Evolutionary conservation across 2,113 vertebrate species (phyloP), one percentile per base, ranked within the genome.

Genomic region (Gymnocephalus cernua): DNA sequence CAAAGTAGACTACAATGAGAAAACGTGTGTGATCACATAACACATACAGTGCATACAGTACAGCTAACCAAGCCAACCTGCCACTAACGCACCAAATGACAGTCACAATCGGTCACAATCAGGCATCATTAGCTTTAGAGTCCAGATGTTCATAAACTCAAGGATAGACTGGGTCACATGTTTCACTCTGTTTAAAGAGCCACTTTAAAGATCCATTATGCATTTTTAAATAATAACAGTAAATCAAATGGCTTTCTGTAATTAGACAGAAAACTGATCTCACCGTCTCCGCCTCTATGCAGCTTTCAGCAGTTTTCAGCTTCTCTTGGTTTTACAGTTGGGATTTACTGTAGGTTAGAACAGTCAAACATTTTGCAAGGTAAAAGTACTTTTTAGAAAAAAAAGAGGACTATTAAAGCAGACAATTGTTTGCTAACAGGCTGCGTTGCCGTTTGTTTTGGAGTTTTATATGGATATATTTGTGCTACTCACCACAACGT

Each of bases 221-320:
- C 15, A 41, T 53, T 45, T 53, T 67, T 32, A 13, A 54, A 56
- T 15, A 57, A 21, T 25, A 41, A 41, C 15, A 44, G 44, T 44
- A 19, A 71, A 61, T 61, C 44, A 58, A 35, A n/a, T 13, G 44
- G 3, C 16, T 73, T 32, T 23, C 15, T 72, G 16, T 47, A 21
- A 56, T 54, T 29, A 53, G 27, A 79, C 23, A 54, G 47, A 57
- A 19, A 47, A 47, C 12, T n/a, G 16, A 38, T 41, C n/a, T n/a
- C 41, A 16, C 8, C 16, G 8, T 53, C 32, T 54, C 18, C 10
- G 3, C 47, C n/a, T 74, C 13, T 29, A 1, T 35, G 66, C 48
- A 56, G 48, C 27, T 56, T 18, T 66, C 14, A 67, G 51, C 23
- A 50, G 44, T 48, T 65, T 65, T 65, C 70, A 59, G 6, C 35